phyloP scores from a whole-genome alignment of 2,113 vertebrate genomes.

The Sakesphorus luctuosus region DNA sequence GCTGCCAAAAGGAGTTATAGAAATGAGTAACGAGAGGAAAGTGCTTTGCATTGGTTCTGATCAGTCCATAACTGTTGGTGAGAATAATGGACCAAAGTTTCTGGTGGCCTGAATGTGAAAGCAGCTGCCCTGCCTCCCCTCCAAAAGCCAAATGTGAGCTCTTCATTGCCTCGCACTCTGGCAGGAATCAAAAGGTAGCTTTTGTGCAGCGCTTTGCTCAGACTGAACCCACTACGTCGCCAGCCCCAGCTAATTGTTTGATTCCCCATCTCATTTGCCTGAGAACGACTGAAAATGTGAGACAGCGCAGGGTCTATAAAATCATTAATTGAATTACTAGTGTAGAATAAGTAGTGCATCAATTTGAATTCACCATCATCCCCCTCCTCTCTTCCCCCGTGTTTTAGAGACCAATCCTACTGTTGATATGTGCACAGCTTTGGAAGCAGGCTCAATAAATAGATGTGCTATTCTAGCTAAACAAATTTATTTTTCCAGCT shows the following conservation, averaged over 20 bases:
- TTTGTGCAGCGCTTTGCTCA: background rate
- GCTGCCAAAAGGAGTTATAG: background rate
- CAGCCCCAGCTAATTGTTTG: conserved; percentile 67
- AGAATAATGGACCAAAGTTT: background rate
- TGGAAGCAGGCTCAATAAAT: conserved; percentile 70
- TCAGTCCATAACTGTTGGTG: background rate
- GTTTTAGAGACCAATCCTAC: conserved; percentile 71
- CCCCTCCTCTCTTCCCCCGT: conserved; percentile 10
- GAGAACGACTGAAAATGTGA: conserved; percentile 48
- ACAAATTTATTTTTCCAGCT: conserved; percentile 76
- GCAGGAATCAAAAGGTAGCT: background rate
- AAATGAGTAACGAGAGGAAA: background rate
- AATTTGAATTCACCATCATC: conserved; percentile 70
- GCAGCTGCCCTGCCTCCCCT: background rate
- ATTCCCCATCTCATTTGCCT: conserved; percentile 71
- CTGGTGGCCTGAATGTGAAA: background rate
- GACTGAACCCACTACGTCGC: background rate
- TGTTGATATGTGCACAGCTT: conserved; percentile 66
- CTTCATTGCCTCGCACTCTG: background rate
- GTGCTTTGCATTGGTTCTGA: background rate
- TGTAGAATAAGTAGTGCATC: conserved; percentile 71
- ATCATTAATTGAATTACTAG: conserved; percentile 78
- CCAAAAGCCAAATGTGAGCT: background rate
- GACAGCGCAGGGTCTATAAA: conserved; percentile 65
- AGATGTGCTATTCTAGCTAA: conserved; percentile 72